Evolutionary conservation across 2,888 invertebrate species (phyloP).

Genomic region (Scaeva pyrastri): DNA sequence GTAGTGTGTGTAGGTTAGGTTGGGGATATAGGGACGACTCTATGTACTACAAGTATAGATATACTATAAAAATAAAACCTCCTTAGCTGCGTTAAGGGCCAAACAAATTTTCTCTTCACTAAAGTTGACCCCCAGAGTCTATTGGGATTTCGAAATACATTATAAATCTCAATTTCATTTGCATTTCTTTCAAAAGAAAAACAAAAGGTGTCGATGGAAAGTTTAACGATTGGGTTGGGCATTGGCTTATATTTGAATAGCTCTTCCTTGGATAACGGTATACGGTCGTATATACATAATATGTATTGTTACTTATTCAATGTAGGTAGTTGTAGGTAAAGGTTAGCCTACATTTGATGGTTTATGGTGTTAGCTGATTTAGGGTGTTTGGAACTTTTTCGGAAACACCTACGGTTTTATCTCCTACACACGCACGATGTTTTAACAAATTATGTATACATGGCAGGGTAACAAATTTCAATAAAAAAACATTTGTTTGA

Average conservation of each 20-base stretch:
- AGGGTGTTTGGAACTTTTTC: not conserved
- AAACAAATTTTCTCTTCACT: conserved; percentile 51
- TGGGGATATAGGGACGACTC: no score
- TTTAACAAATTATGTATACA: not conserved
- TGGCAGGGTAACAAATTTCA: not conserved
- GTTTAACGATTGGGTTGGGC: not conserved
- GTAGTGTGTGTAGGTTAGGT: no score
- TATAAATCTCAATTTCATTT: conserved; percentile 40
- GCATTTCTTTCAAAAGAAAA: conserved; percentile 25
- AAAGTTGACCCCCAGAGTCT: conserved; percentile 21
- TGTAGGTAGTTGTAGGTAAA: no score
- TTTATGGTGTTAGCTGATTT: not conserved
- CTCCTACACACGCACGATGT: not conserved
- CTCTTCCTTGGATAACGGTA: not conserved
- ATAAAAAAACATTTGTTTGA: not conserved
- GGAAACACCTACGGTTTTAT: not conserved
- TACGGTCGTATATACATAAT: not conserved
- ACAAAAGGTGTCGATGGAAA: conserved; percentile 27
- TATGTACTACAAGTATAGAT: no score
- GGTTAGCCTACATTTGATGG: not conserved
- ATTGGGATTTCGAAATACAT: conserved; percentile 32
- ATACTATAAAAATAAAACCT: conserved; percentile 28
- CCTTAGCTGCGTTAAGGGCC: conserved; percentile 29
- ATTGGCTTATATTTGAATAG: not conserved
- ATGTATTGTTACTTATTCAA: not conserved